Conservation (phyloP, 2,888 invertebrate genomes). For the Agonopterix alstromeriana region DNA sequence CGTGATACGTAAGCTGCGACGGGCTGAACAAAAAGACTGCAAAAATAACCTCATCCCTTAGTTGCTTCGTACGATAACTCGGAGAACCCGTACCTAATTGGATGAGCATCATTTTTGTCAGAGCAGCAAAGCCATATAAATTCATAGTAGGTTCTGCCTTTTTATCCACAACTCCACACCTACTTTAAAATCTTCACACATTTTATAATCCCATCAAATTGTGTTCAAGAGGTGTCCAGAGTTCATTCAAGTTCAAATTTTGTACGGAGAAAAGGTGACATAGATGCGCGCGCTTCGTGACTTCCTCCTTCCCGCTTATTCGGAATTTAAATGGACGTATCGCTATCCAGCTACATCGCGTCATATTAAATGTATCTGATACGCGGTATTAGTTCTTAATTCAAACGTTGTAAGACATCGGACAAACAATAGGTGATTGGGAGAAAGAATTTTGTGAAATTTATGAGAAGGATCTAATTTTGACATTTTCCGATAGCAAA, state of each 20-base stretch:
- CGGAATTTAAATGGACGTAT: conserved; percentile 59
- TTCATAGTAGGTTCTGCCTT: no score
- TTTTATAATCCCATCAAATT: background rate
- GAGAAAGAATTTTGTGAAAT: no score
- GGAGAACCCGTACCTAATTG: no score
- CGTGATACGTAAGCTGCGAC: no score
- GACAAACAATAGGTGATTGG: no score
- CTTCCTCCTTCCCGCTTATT: conserved; percentile 75
- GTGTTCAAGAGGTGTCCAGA: conserved; percentile 18
- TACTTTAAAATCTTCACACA: background rate
- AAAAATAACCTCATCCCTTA: no score
- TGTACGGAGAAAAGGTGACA: conserved; percentile 69
- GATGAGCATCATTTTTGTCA: no score
- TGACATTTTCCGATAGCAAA: no score
- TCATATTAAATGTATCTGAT: background rate
- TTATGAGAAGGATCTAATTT: no score
- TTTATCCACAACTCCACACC: background rate
- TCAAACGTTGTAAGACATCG: background rate
- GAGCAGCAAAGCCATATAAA: no score
- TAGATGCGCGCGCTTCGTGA: conserved; percentile 62
- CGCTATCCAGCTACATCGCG: background rate
- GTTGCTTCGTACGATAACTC: no score
- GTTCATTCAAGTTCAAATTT: conserved; percentile 64
- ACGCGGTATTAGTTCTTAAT: conserved; percentile 7
- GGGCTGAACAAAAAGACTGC: no score